phyloP scores from a whole-genome alignment of 2,797 vertebrate genomes.

The Ambastaia sidthimunki region DNA sequence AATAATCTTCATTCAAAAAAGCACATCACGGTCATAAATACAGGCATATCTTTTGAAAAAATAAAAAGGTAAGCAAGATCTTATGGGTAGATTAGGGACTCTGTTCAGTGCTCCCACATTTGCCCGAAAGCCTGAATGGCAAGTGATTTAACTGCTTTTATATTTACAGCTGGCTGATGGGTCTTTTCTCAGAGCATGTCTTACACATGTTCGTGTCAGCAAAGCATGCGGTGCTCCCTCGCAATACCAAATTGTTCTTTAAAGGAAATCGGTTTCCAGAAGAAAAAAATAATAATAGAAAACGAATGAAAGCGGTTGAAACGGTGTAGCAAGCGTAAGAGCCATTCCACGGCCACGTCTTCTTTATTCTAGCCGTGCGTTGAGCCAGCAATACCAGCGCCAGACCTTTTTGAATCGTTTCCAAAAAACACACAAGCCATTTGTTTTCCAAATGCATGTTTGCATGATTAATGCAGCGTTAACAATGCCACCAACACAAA shows the following conservation, averaged over 20 bases:
- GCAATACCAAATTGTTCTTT: constrained; percentile 11
- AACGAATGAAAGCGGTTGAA: constrained; percentile 5
- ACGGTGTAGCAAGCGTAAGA: constrained; percentile 2
- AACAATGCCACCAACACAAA: constrained; percentile 68
- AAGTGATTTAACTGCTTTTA: constrained; percentile 20
- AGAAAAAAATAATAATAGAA: constrained; percentile 13
- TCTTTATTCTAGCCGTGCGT: constrained; percentile 46
- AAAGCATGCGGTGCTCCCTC: constrained; percentile 28
- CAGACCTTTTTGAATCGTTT: constrained; percentile 60
- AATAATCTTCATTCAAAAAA: constrained; percentile 54
- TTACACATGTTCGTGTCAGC: constrained; percentile 41
- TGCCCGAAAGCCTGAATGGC: neutral
- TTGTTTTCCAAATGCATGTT: constrained; percentile 66
- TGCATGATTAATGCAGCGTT: constrained; percentile 67
- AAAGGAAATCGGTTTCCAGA: constrained; percentile 1
- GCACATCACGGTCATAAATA: constrained; percentile 6
- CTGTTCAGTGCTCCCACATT: neutral
- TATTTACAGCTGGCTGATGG: constrained; percentile 34
- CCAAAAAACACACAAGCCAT: constrained; percentile 64
- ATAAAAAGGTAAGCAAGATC: neutral
- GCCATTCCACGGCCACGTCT: constrained; percentile 8
- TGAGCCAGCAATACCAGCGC: constrained; percentile 41
- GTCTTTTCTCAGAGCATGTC: constrained; percentile 18
- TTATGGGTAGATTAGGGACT: constrained; percentile 12
- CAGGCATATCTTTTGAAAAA: neutral